Evolutionary conservation across 2,888 invertebrate species (phyloP).

Genomic region (Noctua comes): DNA sequence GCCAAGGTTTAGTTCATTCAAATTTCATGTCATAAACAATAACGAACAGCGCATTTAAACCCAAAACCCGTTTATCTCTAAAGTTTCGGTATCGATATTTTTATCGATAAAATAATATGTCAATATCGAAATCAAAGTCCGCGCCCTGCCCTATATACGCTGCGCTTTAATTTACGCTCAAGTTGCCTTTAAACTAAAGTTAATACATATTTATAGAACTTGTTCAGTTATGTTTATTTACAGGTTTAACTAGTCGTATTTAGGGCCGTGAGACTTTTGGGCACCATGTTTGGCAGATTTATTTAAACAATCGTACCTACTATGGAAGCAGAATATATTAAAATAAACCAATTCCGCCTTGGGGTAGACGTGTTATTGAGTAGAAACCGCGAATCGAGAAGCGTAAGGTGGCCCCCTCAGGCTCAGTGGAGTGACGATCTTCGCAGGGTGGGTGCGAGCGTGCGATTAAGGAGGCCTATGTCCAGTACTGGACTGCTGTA

Average conservation of each 20-base stretch:
- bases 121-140: slow-evolving; percentile 32
- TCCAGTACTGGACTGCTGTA: no score
- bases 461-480: no score
- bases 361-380: no score
- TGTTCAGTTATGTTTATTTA: slow-evolving; percentile 3
- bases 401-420: no score
- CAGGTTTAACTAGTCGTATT: neutral
- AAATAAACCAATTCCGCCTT: neutral
- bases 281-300: neutral
- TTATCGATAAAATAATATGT: slow-evolving; percentile 26
- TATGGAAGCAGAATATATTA: neutral
- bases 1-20: slow-evolving; percentile 18
- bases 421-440: no score
- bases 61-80: neutral
- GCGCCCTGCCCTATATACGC: slow-evolving; percentile 12
- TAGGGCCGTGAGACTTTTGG: slow-evolving; percentile 4
- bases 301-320: neutral
- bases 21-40: neutral
- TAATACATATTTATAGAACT: slow-evolving; percentile 14
- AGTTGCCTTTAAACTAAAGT: slow-evolving; percentile 3
- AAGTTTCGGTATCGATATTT: slow-evolving; percentile 25
- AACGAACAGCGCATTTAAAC: neutral
- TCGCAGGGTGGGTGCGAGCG: no score
- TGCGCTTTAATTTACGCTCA: slow-evolving; percentile 15
- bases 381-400: no score